phyloP scores from a whole-genome alignment of 2,888 invertebrate genomes.

The Diachrysia chrysitis region DNA sequence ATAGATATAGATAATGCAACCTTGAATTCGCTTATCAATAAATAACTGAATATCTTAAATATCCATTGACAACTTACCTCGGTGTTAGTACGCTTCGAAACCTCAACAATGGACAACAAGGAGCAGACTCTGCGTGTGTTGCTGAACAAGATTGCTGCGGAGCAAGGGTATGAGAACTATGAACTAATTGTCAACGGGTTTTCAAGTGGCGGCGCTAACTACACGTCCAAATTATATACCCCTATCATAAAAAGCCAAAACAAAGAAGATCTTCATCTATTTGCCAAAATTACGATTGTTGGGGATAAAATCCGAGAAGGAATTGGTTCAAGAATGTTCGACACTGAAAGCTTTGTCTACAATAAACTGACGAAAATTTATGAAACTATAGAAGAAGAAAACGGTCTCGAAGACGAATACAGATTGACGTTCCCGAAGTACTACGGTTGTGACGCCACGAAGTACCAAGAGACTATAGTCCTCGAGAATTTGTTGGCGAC shows the following conservation, averaged over 20 bases:
- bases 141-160: slow-evolving; percentile 32
- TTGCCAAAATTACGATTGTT: slow-evolving; percentile 38
- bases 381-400: slow-evolving; percentile 30
- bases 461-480: slow-evolving; percentile 44
- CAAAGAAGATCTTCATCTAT: slow-evolving; percentile 34
- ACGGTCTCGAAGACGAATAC: slow-evolving; percentile 34
- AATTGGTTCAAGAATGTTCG: slow-evolving; percentile 14
- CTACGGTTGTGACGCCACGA: slow-evolving; percentile 36
- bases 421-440: slow-evolving; percentile 41
- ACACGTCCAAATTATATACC: slow-evolving; percentile 38
- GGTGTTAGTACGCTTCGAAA: slow-evolving; percentile 7
- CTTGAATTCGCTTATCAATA: slow-evolving; percentile 3
- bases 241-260: slow-evolving; percentile 16
- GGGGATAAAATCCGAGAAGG: slow-evolving; percentile 27
- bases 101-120: slow-evolving; percentile 24
- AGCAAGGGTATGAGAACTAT: slow-evolving; percentile 24
- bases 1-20: slow-evolving; percentile 2
- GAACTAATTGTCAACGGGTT: slow-evolving; percentile 30
- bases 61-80: neutral
- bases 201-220: slow-evolving; percentile 47
- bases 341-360: slow-evolving; percentile 42
- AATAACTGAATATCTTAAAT: neutral
- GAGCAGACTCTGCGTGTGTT: slow-evolving; percentile 14
- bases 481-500: slow-evolving; percentile 45
- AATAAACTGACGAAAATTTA: slow-evolving; percentile 30